Evolutionary conservation across 1,140 invertebrate genomes (phyloP).

Genomic region (Ostrea denselamellosa): DNA sequence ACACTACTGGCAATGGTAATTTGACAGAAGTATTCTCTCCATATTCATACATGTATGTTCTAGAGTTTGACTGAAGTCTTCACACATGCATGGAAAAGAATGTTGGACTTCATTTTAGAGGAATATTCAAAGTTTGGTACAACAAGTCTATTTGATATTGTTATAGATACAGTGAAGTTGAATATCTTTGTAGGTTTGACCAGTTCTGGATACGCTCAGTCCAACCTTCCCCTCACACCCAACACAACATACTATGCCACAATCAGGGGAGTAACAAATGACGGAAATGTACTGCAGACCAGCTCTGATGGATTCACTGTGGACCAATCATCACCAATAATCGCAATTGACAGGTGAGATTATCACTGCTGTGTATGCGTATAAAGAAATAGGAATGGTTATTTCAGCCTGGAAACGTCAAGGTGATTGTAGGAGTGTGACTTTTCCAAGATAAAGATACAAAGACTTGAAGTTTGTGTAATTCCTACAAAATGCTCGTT

Average conservation of each 20-base stretch:
- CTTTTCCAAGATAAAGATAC: neutral
- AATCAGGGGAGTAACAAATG: constrained; percentile 64
- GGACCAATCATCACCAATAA: constrained; percentile 58
- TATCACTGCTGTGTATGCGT: neutral
- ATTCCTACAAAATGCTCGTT: too few species aligned
- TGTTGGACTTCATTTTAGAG: neutral
- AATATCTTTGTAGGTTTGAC: constrained; percentile 55
- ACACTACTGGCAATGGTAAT: constrained; percentile 59
- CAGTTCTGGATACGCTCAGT: constrained; percentile 61
- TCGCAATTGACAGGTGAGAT: constrained; percentile 60
- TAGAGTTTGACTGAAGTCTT: neutral
- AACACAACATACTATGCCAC: constrained; percentile 64
- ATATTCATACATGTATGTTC: neutral
- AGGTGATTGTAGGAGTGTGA: neutral
- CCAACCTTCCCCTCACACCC: constrained; percentile 50
- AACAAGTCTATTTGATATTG: neutral
- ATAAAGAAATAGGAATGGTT: too few species aligned
- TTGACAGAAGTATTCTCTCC: neutral
- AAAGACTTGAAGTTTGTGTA: neutral
- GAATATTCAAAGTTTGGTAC: neutral
- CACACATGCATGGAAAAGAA: neutral
- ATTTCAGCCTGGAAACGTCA: too few species aligned
- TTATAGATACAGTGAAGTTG: neutral
- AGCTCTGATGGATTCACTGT: constrained; percentile 66
- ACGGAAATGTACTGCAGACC: constrained; percentile 61